A percentile compares a stretch with the other conserved stretches of the same genome.
phyloP scores from a whole-genome alignment of 2,888 invertebrate genomes.

The Fabriciana adippe region DNA sequence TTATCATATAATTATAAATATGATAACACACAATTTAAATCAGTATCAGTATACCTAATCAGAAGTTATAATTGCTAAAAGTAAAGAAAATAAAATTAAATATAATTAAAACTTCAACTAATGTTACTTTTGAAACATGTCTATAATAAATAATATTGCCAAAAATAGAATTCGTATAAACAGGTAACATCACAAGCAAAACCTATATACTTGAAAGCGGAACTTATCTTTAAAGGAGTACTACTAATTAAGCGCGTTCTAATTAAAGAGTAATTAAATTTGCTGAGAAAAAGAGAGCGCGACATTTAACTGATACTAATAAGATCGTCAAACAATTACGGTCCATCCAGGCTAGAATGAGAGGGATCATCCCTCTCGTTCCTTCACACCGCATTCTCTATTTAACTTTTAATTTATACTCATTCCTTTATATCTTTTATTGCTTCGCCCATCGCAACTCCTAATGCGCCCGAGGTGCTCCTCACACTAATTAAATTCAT shows the following conservation, averaged over 20 bases:
- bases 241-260: slow-evolving; percentile 69
- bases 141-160: too few relatives aligned
- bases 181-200: slow-evolving; percentile 53
- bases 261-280: slow-evolving; percentile 82
- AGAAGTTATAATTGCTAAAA: too few relatives aligned
- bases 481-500: slow-evolving; percentile 82
- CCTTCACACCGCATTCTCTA: slow-evolving; percentile 67
- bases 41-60: too few relatives aligned
- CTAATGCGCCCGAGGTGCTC: slow-evolving; percentile 82
- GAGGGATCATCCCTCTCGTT: slow-evolving; percentile 53
- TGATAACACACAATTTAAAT: too few relatives aligned
- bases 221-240: slow-evolving; percentile 60
- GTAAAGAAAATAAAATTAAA: too few relatives aligned
- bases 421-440: slow-evolving; percentile 83
- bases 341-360: slow-evolving; percentile 58
- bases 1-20: too few relatives aligned
- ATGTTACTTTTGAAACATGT: too few relatives aligned
- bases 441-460: slow-evolving; percentile 82
- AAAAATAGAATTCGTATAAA: slow-evolving; percentile 3
- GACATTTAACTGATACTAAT: slow-evolving; percentile 83
- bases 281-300: slow-evolving; percentile 79
- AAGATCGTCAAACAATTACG: slow-evolving; percentile 83
- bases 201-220: slow-evolving; percentile 44
- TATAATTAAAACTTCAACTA: too few relatives aligned
- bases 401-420: slow-evolving; percentile 83